Conservation (phyloP, 2,797 vertebrate species). For the Nothura maculosa region DNA sequence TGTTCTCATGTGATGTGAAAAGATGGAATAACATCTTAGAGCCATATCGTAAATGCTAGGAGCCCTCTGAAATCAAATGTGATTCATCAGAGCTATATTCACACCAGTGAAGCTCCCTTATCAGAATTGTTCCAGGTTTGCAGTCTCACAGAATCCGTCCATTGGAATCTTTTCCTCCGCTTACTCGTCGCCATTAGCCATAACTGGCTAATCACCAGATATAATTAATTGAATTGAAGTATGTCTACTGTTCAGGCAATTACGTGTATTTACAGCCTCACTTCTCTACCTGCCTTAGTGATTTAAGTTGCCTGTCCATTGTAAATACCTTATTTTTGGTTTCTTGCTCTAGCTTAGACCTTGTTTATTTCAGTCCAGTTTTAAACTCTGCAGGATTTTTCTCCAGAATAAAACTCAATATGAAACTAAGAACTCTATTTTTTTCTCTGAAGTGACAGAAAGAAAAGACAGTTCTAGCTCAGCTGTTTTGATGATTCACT, state of each 20-base stretch:
- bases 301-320: not conserved
- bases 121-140: not conserved
- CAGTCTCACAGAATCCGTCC: not conserved
- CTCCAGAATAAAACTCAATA: not conserved
- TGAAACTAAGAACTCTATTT: not conserved
- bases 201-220: not conserved
- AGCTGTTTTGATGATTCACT: slow-evolving; percentile 59
- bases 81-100: not conserved
- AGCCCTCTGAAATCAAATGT: not conserved
- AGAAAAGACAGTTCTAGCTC: not conserved
- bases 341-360: not conserved
- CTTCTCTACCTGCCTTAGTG: not conserved
- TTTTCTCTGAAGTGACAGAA: not conserved
- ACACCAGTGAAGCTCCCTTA: not conserved
- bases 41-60: not conserved
- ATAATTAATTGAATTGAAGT: not conserved
- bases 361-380: not conserved
- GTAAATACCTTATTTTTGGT: not conserved
- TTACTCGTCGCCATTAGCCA: not conserved
- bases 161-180: not conserved
- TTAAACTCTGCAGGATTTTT: not conserved
- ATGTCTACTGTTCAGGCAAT: not conserved
- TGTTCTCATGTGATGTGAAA: not conserved
- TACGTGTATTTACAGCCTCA: not conserved
- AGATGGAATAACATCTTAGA: not conserved